Conservation (phyloP, 2,888 invertebrate genomes). For the Phengaris arion region DNA sequence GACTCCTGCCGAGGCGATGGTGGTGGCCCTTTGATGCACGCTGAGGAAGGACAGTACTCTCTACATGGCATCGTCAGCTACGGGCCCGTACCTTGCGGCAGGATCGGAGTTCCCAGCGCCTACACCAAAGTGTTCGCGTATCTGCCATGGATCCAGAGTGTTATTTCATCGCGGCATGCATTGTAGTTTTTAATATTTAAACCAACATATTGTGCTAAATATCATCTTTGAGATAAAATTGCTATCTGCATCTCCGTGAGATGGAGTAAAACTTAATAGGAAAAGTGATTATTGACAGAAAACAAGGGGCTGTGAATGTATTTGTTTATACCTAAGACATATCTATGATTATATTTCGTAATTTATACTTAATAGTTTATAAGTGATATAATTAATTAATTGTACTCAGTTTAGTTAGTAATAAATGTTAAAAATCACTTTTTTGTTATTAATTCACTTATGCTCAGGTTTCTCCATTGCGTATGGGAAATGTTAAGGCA, state of each 20-base stretch:
- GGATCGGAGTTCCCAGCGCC: slow-evolving; percentile 40
- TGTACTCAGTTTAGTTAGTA: not conserved
- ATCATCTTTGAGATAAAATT: no score
- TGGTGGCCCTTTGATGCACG: slow-evolving; percentile 81
- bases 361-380: slow-evolving; percentile 2
- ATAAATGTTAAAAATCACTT: not conserved
- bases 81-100: slow-evolving; percentile 41
- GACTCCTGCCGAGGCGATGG: slow-evolving; percentile 85
- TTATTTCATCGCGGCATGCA: slow-evolving; percentile 31
- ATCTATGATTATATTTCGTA: slow-evolving; percentile 12
- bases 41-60: slow-evolving; percentile 35
- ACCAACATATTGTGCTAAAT: no score
- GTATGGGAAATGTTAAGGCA: no score
- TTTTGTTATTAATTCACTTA: not conserved
- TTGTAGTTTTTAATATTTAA: not conserved
- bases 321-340: slow-evolving; percentile 24
- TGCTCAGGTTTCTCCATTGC: no score
- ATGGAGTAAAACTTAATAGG: not conserved
- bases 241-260: not conserved
- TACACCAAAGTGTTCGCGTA: slow-evolving; percentile 42
- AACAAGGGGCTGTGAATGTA: slow-evolving; percentile 10
- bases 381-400: slow-evolving; percentile 15
- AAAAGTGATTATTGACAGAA: not conserved
- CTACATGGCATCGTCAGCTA: slow-evolving; percentile 43
- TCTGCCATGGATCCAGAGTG: slow-evolving; percentile 40